Percentiles rank a stretch among this genome's conserved stretches.
These are phyloP conservation scores for Oeneis ivallda DNA, from an alignment of 2,888 invertebrate genomes.

Conservation along the genomic window DNA sequence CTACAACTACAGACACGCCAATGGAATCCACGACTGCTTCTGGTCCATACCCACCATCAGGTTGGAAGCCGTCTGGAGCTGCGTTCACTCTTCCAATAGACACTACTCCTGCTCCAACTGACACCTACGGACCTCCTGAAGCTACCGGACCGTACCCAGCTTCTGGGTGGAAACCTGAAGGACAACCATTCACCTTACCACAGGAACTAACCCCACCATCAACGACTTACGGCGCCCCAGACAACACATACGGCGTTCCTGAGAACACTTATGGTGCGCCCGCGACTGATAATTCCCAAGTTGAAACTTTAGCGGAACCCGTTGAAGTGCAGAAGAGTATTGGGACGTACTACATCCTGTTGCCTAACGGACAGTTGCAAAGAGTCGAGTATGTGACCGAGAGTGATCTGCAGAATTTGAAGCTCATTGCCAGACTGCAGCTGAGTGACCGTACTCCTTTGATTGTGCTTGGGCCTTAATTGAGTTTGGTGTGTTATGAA, in stretches of 20 bases:
- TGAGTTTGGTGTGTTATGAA: background rate
- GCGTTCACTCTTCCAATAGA: conserved; percentile 49
- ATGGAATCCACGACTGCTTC: conserved; percentile 59
- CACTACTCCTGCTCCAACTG: conserved; percentile 54
- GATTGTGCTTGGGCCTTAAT: conserved; percentile 58
- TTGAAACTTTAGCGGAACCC: conserved; percentile 63
- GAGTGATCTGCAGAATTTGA: conserved; percentile 80
- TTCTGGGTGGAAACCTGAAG: conserved; percentile 73
- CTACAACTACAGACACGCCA: conserved; percentile 68
- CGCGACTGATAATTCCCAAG: conserved; percentile 64
- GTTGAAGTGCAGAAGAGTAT: conserved; percentile 74
- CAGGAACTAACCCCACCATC: conserved; percentile 56
- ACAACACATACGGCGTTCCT: conserved; percentile 45
- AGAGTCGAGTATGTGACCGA: conserved; percentile 81
- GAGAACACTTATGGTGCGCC: conserved; percentile 52
- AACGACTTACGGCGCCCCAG: conserved; percentile 61
- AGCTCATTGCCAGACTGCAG: conserved; percentile 81
- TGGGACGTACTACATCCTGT: conserved; percentile 83
- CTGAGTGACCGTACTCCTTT: conserved; percentile 69
- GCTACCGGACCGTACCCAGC: conserved; percentile 62
- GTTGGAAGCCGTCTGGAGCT: conserved; percentile 69
- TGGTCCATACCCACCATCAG: conserved; percentile 64
- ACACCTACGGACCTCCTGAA: conserved; percentile 52
- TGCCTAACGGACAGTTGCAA: conserved; percentile 84
- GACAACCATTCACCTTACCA: conserved; percentile 64